Evolutionary conservation across 2,113 vertebrate species (phyloP).

Genomic region (Cinclus cinclus): DNA sequence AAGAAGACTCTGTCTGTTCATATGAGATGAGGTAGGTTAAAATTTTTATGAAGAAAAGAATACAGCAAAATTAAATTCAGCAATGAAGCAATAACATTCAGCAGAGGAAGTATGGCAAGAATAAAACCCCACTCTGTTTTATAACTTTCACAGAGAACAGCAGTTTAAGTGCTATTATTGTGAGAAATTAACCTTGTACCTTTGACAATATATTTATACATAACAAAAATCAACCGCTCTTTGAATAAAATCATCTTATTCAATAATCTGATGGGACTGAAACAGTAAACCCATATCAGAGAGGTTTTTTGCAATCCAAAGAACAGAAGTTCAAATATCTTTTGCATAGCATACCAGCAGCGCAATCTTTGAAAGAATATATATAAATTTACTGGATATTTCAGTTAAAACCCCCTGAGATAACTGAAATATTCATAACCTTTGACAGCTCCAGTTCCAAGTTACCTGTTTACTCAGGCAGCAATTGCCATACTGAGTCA

Average conservation of each 20-base stretch:
- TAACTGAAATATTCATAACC: neutral
- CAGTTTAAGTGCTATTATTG: neutral
- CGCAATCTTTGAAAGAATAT: neutral
- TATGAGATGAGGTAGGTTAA: neutral
- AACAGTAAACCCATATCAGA: neutral
- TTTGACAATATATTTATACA: neutral
- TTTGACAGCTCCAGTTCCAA: neutral
- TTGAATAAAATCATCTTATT: neutral
- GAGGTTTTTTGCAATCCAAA: neutral
- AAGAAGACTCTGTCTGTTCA: neutral
- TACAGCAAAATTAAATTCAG: neutral
- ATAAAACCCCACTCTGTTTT: neutral
- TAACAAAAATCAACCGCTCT: neutral
- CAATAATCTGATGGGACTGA: neutral
- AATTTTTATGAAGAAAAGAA: neutral
- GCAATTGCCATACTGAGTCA: neutral
- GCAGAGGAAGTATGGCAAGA: neutral
- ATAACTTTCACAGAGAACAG: neutral
- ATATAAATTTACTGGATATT: neutral
- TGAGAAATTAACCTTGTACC: neutral
- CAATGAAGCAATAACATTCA: neutral
- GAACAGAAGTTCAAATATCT: neutral
- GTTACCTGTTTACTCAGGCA: neutral
- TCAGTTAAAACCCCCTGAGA: neutral
- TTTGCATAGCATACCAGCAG: neutral